These are phyloP conservation scores for Girardinichthys multiradiatus DNA, from an alignment of 2,113 vertebrate species.

Conservation along the genomic window DNA sequence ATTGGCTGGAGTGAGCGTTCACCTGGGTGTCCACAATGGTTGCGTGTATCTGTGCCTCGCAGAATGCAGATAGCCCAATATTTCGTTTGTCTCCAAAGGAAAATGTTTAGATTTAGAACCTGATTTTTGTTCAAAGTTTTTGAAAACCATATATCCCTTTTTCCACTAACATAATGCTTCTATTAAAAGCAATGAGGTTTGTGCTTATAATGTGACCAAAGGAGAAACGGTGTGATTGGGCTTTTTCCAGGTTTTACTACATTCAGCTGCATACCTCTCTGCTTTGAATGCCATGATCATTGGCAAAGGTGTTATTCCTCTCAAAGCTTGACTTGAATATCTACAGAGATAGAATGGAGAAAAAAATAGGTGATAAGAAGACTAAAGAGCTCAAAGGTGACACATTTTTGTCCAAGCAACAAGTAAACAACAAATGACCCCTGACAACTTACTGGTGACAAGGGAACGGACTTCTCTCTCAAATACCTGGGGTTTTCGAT, in stretches of 20 bases:
- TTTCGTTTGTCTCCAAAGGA: no score
- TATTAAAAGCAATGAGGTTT: neutral
- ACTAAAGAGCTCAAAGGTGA: conserved; percentile 48
- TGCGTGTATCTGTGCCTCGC: no score
- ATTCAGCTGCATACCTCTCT: conserved; percentile 66
- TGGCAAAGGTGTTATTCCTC: conserved; percentile 70
- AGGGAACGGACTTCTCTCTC: conserved; percentile 84
- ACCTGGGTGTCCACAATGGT: no score
- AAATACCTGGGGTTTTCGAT: conserved; percentile 93
- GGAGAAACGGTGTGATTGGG: neutral
- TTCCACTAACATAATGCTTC: neutral
- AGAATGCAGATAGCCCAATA: no score
- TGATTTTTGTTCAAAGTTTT: neutral
- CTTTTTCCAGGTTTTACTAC: neutral
- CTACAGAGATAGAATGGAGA: conserved; percentile 44
- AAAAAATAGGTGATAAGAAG: conserved; percentile 3
- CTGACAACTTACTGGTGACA: conserved; percentile 85
- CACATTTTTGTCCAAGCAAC: neutral
- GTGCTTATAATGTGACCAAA: no score
- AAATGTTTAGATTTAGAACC: no score
- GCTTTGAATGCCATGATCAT: conserved; percentile 71
- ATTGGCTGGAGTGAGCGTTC: no score
- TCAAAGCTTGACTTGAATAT: conserved; percentile 76
- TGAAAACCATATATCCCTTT: neutral
- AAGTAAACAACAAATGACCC: conserved; percentile 12